Evolutionary conservation across 2,888 invertebrate genomes (phyloP).

Genomic region (Cantharis nigra): DNA sequence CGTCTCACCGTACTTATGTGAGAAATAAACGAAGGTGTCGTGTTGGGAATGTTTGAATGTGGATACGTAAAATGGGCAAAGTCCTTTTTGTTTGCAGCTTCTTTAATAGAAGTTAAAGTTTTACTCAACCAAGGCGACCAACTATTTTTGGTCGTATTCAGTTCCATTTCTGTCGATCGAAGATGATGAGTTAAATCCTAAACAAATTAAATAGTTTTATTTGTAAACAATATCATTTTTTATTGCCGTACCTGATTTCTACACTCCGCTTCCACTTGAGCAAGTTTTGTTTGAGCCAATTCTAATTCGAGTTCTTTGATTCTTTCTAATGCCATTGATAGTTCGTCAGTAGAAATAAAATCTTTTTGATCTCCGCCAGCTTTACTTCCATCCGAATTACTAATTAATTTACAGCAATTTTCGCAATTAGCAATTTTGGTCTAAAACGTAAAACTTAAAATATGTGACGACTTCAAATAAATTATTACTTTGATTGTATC

Average conservation of each 20-base stretch:
- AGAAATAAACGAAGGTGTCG: constrained; percentile 52
- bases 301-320: constrained; percentile 92
- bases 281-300: constrained; percentile 94
- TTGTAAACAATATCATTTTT: not conserved
- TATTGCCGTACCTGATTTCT: constrained; percentile 74
- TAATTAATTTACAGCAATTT: constrained; percentile 52
- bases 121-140: constrained; percentile 96
- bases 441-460: constrained; percentile 47
- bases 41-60: constrained; percentile 42
- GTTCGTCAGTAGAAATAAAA: constrained; percentile 43
- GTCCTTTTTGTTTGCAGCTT: constrained; percentile 68
- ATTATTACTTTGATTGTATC: constrained; percentile 67
- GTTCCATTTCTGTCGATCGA: constrained; percentile 78
- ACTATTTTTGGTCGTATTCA: constrained; percentile 69
- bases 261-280: constrained; percentile 96
- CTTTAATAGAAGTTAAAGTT: constrained; percentile 80
- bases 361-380: constrained; percentile 11
- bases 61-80: constrained; percentile 49
- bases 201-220: constrained; percentile 26
- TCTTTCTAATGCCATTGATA: constrained; percentile 65
- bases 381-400: constrained; percentile 15
- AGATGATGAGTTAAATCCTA: constrained; percentile 90
- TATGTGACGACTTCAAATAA: too few species aligned
- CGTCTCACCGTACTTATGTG: constrained; percentile 54
- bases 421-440: constrained; percentile 62